Base-by-base conservation (phyloP, 1,140 invertebrate species). In the Lutraria rhynchaena region DNA sequence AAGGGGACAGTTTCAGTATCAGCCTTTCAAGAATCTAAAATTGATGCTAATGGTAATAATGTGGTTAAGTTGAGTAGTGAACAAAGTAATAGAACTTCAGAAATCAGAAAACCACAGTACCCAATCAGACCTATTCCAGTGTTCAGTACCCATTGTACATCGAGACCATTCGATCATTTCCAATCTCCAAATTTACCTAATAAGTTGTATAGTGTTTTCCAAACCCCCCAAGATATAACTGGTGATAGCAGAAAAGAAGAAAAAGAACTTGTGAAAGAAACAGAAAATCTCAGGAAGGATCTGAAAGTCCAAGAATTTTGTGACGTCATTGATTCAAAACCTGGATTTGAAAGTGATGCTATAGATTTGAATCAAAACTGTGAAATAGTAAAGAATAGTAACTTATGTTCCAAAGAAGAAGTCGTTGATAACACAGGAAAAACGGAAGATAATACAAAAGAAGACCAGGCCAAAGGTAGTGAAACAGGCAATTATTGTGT, bases 81-180 rank as follows among this genome's bases (percentile, higher is more conserved):
- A 51, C 5, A 7, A 7, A 15, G 5, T 41, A 15, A 7, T 7
- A 41, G 5, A 7, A 0, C 67, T 13, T 19, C 63, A 44, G 76
- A 65, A 19, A 67, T 27, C 15, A 44, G 24, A 44, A 58, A 51
- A 24, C 58, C 58, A 13, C 74, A 65, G 1, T 80, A 70, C 37
- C 76, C 76, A 11, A 11, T 70, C n/a, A 69, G 61, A 70, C 76
- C 76, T 29, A 58, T 80, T n/a, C 63, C 76, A 7, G 63, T 80
- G 22, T 69, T 75, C 31, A 63, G 73, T 51, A 31, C 57, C 15
- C 63, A 67, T 67, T 46, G 31, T 46, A 17, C 63, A 15, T 31
- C 63, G 1, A 31, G 24, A 31, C 63, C 41, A 27, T 67, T 46
- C 49, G 63, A 67, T 29, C n/a, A 67, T 46, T 67, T 67, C 49